A percentile compares a stretch with the other conserved stretches of the same genome.
Conservation (phyloP, 2,113 vertebrate genomes). For the Heterotilapia buettikoferi region DNA sequence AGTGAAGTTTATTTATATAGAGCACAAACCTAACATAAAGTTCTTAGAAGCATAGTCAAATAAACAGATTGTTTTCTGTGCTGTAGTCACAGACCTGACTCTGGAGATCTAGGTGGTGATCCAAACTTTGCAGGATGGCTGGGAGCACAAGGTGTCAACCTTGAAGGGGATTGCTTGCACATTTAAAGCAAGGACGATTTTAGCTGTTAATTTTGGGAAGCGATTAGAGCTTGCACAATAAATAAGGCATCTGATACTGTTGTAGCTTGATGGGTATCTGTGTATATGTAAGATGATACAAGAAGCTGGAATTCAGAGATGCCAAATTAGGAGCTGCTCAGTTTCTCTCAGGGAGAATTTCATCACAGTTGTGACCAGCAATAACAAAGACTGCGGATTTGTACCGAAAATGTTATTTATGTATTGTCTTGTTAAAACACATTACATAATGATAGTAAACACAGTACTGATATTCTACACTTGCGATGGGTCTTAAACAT, state of each 20-base stretch:
- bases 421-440: not conserved
- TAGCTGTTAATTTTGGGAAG: not conserved
- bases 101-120: not conserved
- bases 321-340: not conserved
- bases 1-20: not conserved
- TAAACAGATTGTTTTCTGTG: not conserved
- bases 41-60: not conserved
- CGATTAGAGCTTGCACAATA: not conserved
- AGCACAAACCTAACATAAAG: fast-evolving
- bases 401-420: not conserved
- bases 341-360: not conserved
- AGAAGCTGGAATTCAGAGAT: not conserved
- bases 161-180: not conserved
- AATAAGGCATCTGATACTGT: not conserved
- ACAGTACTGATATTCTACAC: not conserved
- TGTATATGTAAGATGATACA: not conserved
- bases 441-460: fast-evolving
- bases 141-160: not conserved
- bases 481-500: not conserved
- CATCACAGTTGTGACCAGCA: not conserved
- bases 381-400: not conserved
- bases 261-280: not conserved
- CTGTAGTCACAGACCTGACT: not conserved
- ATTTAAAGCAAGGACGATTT: not conserved
- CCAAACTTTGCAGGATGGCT: not conserved